phyloP scores from a whole-genome alignment of 2,797 vertebrate species.

The Chaunax sp. region DNA sequence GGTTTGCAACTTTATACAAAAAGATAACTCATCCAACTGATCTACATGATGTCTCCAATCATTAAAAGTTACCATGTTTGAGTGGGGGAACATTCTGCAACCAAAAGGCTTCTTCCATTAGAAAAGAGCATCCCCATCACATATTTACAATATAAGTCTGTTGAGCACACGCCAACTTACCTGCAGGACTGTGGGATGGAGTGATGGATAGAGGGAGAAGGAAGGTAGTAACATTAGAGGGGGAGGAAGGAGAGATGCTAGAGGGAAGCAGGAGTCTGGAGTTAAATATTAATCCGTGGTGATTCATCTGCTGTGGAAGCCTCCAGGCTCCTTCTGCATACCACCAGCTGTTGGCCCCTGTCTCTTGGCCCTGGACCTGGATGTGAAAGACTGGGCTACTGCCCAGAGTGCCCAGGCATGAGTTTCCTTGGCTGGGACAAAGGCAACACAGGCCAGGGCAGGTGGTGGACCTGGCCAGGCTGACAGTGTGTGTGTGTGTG shows the following conservation, averaged over 20 bases:
- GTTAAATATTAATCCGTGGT: constrained; percentile 87
- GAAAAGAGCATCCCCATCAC: constrained; percentile 53
- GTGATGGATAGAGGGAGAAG: constrained; percentile 63
- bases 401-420: constrained; percentile 82
- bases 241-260: constrained; percentile 76
- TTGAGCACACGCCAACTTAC: constrained; percentile 65
- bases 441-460: constrained; percentile 69
- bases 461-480: constrained; percentile 74
- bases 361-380: constrained; percentile 74
- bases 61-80: not conserved
- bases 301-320: constrained; percentile 85
- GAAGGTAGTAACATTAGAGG: constrained; percentile 49
- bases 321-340: constrained; percentile 81
- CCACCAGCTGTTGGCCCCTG: constrained; percentile 83
- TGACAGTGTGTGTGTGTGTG: constrained; percentile 26
- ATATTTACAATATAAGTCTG: constrained; percentile 70
- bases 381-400: constrained; percentile 78
- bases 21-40: not conserved
- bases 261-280: constrained; percentile 83
- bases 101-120: constrained; percentile 33
- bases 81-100: constrained; percentile 9
- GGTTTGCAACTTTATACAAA: not conserved
- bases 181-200: constrained; percentile 68
- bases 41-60: not conserved
- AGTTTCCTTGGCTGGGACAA: constrained; percentile 77